These are phyloP conservation scores for Rhipidura dahli DNA, from an alignment of 2,113 vertebrate species.

Conservation along the genomic window DNA sequence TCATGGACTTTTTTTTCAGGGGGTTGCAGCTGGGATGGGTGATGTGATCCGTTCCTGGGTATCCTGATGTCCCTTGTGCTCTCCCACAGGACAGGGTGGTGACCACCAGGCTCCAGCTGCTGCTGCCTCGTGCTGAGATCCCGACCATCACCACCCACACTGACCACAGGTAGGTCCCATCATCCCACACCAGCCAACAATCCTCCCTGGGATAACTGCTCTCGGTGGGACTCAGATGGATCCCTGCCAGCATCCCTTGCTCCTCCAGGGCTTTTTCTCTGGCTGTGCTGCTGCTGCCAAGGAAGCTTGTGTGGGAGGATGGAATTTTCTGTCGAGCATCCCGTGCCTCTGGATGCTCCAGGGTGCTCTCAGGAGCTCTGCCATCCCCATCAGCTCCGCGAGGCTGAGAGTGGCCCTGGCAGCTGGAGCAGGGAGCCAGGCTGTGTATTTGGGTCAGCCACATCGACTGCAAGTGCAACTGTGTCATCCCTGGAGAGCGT, in stretches of 20 bases:
- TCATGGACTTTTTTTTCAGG: background rate
- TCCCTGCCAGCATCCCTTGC: fast-evolving
- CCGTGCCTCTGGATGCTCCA: background rate
- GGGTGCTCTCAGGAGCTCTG: background rate
- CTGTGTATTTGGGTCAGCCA: slow-evolving; percentile 30
- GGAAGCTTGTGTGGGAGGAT: background rate
- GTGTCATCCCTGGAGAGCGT: slow-evolving; percentile 43
- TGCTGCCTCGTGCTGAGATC: background rate
- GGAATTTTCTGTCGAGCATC: background rate
- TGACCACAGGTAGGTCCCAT: background rate
- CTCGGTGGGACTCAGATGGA: fast-evolving
- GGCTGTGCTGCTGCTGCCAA: background rate
- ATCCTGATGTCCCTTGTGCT: background rate
- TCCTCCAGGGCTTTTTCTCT: background rate
- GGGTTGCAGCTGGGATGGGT: background rate
- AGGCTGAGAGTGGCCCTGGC: background rate
- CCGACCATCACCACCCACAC: background rate
- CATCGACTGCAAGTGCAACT: background rate
- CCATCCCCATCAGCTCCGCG: fast-evolving
- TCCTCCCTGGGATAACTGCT: background rate
- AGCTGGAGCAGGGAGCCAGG: background rate
- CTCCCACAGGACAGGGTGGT: background rate
- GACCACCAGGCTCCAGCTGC: background rate
- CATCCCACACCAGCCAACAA: background rate
- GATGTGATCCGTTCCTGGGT: fast-evolving